Percentiles rank a stretch among this genome's conserved stretches.
phyloP scores from a whole-genome alignment of 2,888 invertebrate genomes.

The Dromius quadrimaculatus region DNA sequence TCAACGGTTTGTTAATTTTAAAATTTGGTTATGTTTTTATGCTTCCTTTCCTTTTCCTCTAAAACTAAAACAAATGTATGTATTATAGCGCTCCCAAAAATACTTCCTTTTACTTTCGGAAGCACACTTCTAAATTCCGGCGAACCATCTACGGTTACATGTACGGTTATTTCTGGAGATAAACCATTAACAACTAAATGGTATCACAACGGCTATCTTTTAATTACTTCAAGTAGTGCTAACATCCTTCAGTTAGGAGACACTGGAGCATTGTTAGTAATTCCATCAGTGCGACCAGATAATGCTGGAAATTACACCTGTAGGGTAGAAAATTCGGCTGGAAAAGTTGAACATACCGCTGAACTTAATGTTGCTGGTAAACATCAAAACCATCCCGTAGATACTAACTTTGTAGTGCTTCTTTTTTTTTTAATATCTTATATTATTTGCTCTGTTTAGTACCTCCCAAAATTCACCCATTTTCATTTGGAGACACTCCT shows the following conservation, averaged over 20 bases:
- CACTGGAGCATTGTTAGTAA: constrained; percentile 72
- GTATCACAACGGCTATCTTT: constrained; percentile 70
- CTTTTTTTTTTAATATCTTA: background rate
- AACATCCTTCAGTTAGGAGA: constrained; percentile 68
- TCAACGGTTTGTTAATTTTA: constrained; percentile 65
- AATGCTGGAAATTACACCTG: constrained; percentile 85
- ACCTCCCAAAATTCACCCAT: constrained; percentile 83
- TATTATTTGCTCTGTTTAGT: no score
- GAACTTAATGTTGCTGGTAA: constrained; percentile 80
- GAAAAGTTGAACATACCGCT: constrained; percentile 76
- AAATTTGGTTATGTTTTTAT: constrained; percentile 38
- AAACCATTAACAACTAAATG: constrained; percentile 73
- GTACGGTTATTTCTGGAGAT: constrained; percentile 74
- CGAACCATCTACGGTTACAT: constrained; percentile 72
- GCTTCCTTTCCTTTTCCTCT: constrained; percentile 4
- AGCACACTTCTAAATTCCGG: constrained; percentile 73
- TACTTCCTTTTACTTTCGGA: constrained; percentile 72
- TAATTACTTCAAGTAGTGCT: constrained; percentile 70
- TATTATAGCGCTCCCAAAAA: constrained; percentile 68
- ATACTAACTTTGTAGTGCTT: no score
- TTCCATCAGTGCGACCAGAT: constrained; percentile 76
- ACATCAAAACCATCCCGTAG: constrained; percentile 51
- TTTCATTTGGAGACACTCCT: constrained; percentile 80
- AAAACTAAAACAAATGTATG: no score
- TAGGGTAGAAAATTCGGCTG: constrained; percentile 80